Base-by-base conservation (phyloP, 2,888 invertebrate genomes). In the Orthosia gracilis region DNA sequence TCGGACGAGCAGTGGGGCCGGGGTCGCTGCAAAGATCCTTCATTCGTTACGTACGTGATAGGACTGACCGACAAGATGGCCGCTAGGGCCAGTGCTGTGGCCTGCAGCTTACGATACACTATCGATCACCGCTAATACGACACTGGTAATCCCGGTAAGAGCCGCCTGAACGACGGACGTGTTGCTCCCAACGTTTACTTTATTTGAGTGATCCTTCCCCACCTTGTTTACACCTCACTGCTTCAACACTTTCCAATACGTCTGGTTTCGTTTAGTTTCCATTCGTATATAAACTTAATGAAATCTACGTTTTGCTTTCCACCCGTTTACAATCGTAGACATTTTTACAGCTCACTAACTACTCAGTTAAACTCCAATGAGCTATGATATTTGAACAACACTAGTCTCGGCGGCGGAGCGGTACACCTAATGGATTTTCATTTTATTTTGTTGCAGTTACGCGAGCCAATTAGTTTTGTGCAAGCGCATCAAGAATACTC, bases 401-500 rank as follows among this genome's bases (percentile, higher is more conserved):
- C 90, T 90, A 89, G 80, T 87, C 75, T 80, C 78, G 77, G 82
- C 83, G 89, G 88, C 87, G 88, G 87, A 90, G 89, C 87, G 89
- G 87, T 88, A 89, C 91, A 89, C 90, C 89, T 91, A 93, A 94
- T 91, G 87, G 91, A 92, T 93, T 93, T 93, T 94, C 93, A 94
- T 80, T 94, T 94, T 94, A 94, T 94, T 94, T 93, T 89, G 90
- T 87, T 90, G 90, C 91, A 93, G 93, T 92, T 91, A 90, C 90
- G 86, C 89, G 85, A 91, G 91, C 94, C 94, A 94, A 94, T 95
- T 94, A 94, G 92, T 93, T 93, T 91, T 90, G 90, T 91, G 89
- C 91, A 92, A 94, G 92, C 92, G 93, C 94, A 94, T 93, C 90
- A 90, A 90, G 92, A 93, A 93, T 92, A 91, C 91, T 92, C 90